phyloP scores from a whole-genome alignment of 2,113 vertebrate genomes.

The Melanostigma gelatinosum region DNA sequence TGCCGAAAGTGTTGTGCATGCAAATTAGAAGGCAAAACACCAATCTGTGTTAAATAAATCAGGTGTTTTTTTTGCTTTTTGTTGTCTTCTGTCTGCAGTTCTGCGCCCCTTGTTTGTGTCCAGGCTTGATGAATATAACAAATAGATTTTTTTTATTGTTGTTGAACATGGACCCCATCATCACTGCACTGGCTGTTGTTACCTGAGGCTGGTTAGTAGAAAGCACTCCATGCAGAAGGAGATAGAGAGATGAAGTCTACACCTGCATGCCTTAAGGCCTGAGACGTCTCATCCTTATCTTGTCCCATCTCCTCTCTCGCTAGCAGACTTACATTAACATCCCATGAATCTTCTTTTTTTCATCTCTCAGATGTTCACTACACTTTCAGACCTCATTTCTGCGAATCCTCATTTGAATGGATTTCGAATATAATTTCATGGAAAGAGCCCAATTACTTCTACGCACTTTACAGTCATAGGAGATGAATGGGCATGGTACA shows the following conservation, averaged over 20 bases:
- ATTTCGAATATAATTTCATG: constrained; percentile 53
- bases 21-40: constrained; percentile 43
- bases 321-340: constrained; percentile 55
- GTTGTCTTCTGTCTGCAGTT: constrained; percentile 7
- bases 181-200: constrained; percentile 37
- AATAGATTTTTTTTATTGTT: constrained; percentile 21
- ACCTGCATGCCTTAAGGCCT: constrained; percentile 58
- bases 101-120: constrained; percentile 8
- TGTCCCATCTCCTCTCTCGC: constrained; percentile 36
- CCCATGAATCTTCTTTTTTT: constrained; percentile 36
- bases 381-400: constrained; percentile 49
- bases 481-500: constrained; percentile 31
- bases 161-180: constrained; percentile 24
- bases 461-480: constrained; percentile 19
- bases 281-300: constrained; percentile 68
- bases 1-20: constrained; percentile 39
- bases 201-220: constrained; percentile 57
- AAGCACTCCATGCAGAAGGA: constrained; percentile 36
- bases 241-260: constrained; percentile 58
- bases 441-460: constrained; percentile 40
- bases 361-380: constrained; percentile 48
- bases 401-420: constrained; percentile 35
- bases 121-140: constrained; percentile 15
- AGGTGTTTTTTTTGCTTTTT: background rate
- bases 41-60: constrained; percentile 16